Conservation (phyloP, 2,113 vertebrate species). For the Anser brachyrhynchus region DNA sequence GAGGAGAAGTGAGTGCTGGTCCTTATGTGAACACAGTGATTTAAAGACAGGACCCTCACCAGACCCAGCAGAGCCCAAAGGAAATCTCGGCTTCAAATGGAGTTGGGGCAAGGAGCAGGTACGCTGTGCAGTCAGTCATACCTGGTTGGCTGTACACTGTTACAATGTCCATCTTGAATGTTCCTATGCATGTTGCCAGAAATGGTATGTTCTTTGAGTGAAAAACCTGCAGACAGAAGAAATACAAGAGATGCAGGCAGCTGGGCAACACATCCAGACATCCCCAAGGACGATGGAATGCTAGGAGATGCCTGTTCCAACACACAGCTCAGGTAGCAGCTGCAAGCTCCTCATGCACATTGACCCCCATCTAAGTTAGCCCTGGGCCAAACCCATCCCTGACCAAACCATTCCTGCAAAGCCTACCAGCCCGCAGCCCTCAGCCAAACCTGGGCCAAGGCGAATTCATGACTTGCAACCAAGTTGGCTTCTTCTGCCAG, state of each 20-base stretch:
- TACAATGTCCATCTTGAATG: slow-evolving; percentile 89
- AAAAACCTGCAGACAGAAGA: slow-evolving; percentile 82
- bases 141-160: slow-evolving; percentile 90
- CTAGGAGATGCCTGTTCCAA: not conserved
- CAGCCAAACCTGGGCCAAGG: not conserved
- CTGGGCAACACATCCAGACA: not conserved
- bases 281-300: not conserved
- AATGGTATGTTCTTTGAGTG: slow-evolving; percentile 89
- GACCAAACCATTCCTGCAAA: not conserved
- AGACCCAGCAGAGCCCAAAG: not conserved
- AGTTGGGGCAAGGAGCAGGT: not conserved
- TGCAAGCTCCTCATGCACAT: not conserved
- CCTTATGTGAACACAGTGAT: not conserved
- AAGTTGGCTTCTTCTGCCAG: not conserved
- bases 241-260: not conserved
- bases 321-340: not conserved
- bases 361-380: not conserved
- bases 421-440: not conserved
- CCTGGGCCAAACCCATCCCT: not conserved
- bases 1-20: not conserved
- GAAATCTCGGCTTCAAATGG: not conserved
- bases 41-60: not conserved
- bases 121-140: not conserved
- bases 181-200: slow-evolving; percentile 86
- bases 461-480: not conserved